Evolutionary conservation across 2,113 vertebrate genomes (phyloP), one percentile per base, ranked within the genome.

Genomic region (Corvus moneduloides): DNA sequence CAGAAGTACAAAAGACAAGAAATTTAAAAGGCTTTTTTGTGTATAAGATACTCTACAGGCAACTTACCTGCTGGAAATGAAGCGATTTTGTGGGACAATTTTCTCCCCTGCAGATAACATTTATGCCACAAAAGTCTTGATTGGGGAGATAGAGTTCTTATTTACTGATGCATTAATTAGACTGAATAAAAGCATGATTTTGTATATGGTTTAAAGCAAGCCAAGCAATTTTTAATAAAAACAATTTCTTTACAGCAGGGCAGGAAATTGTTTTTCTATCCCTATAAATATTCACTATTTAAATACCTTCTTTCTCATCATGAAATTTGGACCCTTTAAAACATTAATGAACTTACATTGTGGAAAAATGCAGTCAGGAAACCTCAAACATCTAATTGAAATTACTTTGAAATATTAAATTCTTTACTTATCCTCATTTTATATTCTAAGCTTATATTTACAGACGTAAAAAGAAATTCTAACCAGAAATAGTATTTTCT

Each of bases 21-120:
- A 58, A 75, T 95, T 94, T 64, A 58, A 82, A 86, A 71, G 22
- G 44, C 11, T 58, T 87, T 87, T 83, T 94, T 92, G 39, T 89
- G 27, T 63, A 32, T 82, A 73, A 91, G 74, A 64, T 82, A 35
- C 43, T 83, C 55, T 52, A 80, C 37, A 87, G 87, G 82, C 79
- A 64, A 37, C 39, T 92, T 44, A 89, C 81, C 62, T 92, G 56
- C 68, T 95, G 52, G 35, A 87, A 93, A 72, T 62, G 32, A 86
- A 86, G 80, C 11, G 30, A n/a, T 83, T 88, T n/a, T 78, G 62
- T 73, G 16, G 7, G 32, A 68, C 62, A 66, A 39, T 96, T 82
- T 93, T 92, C 33, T 54, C 21, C 55, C 12, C 66, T 83, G 46
- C 48, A 16, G 16, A 24, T 93, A 90, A 68, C 4, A 2, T 80